Base-by-base conservation (phyloP, 2,113 vertebrate genomes). In the Capreolus pygargus region DNA sequence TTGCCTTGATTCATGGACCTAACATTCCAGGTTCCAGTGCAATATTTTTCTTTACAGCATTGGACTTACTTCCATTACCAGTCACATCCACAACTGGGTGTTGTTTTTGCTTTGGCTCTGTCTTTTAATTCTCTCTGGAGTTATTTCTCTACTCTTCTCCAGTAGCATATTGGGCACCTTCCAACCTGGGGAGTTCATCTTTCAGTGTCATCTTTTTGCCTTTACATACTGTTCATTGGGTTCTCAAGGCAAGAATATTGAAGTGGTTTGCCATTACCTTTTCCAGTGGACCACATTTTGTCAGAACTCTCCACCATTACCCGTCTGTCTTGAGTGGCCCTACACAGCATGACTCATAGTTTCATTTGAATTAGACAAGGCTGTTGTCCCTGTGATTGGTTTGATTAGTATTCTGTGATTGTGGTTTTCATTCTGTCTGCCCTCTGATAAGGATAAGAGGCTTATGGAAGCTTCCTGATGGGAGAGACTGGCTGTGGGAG, bases 341-440 rank as follows among this genome's bases (percentile, higher is more conserved):
- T 67, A 67, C 16, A 67, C 8, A 19, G 33, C 61, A n/a, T 67
- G 33, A 16, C 33, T 67, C 33, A n/a, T 9, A 67, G 16, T n/a
- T 67, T n/a, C 61, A 64, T 64, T 64, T n/a, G 61, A n/a, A 16
- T 67, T 9, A n/a, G 61, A 67, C 61, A 67, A 67, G 33, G 7
- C 61, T 67, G 7, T 67, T 33, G 61, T n/a, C 16, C 16, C 1
- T n/a, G 15, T 33, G 15, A 67, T n/a, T 0, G 1, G 7, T n/a
- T 64, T 64, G 33, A n/a, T 64, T 64, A 17, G 7, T 64, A 17
- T n/a, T 64, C 61, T 64, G 1, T 64, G 33, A n/a, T n/a, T 64
- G 15, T n/a, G 30, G 61, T 64, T 64, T 64, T 64, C 61, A 64
- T n/a, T 64, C 61, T n/a, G 3, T 64, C 61, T 64, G 61, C 30